Evolutionary conservation across 2,113 vertebrate species (phyloP).

Genomic region (Aphelocoma coerulescens): DNA sequence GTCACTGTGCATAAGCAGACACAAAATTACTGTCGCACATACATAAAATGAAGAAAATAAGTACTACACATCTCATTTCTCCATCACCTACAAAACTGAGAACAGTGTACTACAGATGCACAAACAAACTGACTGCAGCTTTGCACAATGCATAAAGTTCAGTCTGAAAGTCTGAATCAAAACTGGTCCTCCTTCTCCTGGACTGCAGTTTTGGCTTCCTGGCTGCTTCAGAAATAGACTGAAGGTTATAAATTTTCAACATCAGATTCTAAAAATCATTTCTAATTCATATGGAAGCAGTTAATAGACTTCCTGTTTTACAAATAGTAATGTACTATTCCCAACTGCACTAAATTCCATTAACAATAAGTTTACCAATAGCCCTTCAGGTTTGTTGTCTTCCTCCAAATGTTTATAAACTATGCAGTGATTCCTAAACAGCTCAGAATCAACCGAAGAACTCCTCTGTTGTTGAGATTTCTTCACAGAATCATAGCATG

Average conservation of each 20-base stretch:
- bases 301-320: constrained; percentile 33
- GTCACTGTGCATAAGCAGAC: background rate
- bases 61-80: background rate
- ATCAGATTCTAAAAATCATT: constrained; percentile 35
- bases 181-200: background rate
- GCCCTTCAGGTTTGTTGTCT: background rate
- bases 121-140: background rate
- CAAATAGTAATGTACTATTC: background rate
- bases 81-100: background rate
- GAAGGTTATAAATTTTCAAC: background rate
- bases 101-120: background rate
- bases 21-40: background rate
- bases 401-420: background rate
- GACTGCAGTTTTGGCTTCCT: background rate
- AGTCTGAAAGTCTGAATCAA: background rate
- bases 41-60: background rate
- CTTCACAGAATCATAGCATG: background rate
- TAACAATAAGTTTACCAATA: background rate
- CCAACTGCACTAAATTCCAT: background rate
- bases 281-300: background rate
- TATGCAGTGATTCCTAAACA: background rate
- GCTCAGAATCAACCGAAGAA: background rate
- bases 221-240: background rate
- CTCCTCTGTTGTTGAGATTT: background rate
- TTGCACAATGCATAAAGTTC: background rate